Evolutionary conservation across 2,888 invertebrate species (phyloP).

Genomic region (Unio pictorum): DNA sequence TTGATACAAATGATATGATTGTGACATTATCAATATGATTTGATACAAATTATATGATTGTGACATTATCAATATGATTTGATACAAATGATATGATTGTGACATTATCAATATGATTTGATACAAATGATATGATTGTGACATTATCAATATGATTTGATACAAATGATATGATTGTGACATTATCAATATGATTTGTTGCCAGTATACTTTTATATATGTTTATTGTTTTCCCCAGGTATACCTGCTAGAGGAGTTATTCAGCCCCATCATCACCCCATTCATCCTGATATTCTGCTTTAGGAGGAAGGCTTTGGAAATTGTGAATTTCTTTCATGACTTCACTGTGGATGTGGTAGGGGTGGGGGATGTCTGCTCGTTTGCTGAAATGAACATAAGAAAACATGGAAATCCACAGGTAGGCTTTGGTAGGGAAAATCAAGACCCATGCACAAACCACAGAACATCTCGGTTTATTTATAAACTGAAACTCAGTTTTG

Average conservation of each 20-base stretch:
- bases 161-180: too few species aligned
- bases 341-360: conserved; percentile 96
- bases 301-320: conserved; percentile 85
- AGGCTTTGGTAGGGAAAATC: background rate
- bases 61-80: too few species aligned
- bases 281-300: conserved; percentile 85
- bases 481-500: too few species aligned
- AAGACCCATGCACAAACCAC: too few species aligned
- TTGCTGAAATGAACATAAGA: conserved; percentile 89
- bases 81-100: too few species aligned
- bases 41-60: too few species aligned
- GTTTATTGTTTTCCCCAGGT: conserved; percentile 73
- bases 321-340: conserved; percentile 96
- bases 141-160: too few species aligned
- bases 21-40: too few species aligned
- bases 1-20: too few species aligned
- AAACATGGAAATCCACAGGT: conserved; percentile 89
- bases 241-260: conserved; percentile 88
- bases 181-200: background rate
- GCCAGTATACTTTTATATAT: background rate
- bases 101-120: too few species aligned
- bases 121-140: too few species aligned
- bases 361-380: conserved; percentile 91
- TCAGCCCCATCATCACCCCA: conserved; percentile 93
- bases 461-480: too few species aligned